Evolutionary conservation across 2,888 invertebrate genomes (phyloP).

Genomic region (Cancer borealis): DNA sequence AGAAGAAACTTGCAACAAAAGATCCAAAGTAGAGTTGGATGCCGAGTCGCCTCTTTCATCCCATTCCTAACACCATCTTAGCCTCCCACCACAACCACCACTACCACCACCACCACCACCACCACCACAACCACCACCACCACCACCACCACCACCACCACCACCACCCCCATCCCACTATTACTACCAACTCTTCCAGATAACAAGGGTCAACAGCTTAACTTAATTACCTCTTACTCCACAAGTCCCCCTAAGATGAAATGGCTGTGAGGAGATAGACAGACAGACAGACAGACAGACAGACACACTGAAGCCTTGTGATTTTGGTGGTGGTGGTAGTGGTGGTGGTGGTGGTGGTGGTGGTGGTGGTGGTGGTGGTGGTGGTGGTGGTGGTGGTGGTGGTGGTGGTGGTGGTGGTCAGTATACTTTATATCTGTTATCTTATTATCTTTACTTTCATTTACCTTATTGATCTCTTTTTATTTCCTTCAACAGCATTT

Average conservation of each 20-base stretch:
- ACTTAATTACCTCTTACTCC: slow-evolving; percentile 27
- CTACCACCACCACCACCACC: background rate
- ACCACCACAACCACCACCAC: background rate
- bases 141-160: background rate
- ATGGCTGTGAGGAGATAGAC: too few relatives aligned
- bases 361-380: too few relatives aligned
- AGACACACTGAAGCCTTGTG: too few relatives aligned
- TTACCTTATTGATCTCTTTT: too few relatives aligned
- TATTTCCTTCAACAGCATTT: too few relatives aligned
- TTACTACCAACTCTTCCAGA: background rate
- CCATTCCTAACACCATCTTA: background rate
- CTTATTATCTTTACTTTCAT: too few relatives aligned
- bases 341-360: too few relatives aligned
- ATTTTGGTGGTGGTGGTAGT: too few relatives aligned
- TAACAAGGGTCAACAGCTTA: slow-evolving; percentile 27
- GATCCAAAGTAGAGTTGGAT: background rate
- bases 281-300: too few relatives aligned
- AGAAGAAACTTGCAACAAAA: background rate
- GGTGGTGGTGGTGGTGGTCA: too few relatives aligned
- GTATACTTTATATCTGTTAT: too few relatives aligned
- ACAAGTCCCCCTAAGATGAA: background rate
- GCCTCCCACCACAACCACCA: background rate
- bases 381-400: too few relatives aligned
- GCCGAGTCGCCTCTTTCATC: background rate
- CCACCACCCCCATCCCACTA: background rate